These are phyloP conservation scores for Drosophila meridiana DNA, from an alignment of 2,888 invertebrate genomes.

Conservation along the genomic window DNA sequence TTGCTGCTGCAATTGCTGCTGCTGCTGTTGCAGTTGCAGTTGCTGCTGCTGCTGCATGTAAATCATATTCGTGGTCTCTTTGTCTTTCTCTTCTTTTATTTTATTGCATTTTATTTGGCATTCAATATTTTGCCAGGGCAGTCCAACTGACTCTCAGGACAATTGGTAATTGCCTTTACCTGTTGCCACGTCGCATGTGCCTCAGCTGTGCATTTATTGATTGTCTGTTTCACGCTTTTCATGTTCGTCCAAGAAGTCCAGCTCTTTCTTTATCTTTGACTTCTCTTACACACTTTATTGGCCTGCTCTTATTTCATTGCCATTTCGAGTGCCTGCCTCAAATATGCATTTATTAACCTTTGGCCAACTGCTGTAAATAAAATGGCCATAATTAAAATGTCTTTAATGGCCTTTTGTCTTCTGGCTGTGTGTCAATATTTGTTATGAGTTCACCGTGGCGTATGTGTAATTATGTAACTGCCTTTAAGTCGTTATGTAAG, in stretches of 20 bases:
- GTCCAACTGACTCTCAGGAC: constrained; percentile 38
- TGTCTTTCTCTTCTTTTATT: constrained; percentile 39
- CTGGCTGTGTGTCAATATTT: constrained; percentile 1
- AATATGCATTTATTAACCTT: constrained; percentile 56
- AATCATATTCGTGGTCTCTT: constrained; percentile 66
- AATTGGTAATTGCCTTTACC: constrained; percentile 69
- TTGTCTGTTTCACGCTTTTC: constrained; percentile 71
- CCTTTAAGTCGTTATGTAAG: not conserved
- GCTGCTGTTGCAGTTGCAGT: constrained; percentile 14
- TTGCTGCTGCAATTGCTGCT: constrained; percentile 28
- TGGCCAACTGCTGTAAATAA: constrained; percentile 24
- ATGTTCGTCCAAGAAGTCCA: constrained; percentile 39
- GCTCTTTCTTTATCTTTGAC: not conserved
- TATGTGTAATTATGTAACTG: constrained; percentile 33
- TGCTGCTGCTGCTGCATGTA: constrained; percentile 54
- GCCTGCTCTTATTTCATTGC: constrained; percentile 26
- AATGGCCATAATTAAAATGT: constrained; percentile 24
- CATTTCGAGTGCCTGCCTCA: constrained; percentile 27
- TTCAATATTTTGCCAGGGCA: constrained; percentile 57
- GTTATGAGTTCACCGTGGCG: constrained; percentile 10
- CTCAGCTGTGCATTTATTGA: constrained; percentile 54
- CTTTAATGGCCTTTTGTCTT: not conserved
- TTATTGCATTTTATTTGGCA: constrained; percentile 65
- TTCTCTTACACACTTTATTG: constrained; percentile 34
- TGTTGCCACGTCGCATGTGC: constrained; percentile 50